phyloP scores from a whole-genome alignment of 2,888 invertebrate genomes.

The Masnerella sp. region DNA sequence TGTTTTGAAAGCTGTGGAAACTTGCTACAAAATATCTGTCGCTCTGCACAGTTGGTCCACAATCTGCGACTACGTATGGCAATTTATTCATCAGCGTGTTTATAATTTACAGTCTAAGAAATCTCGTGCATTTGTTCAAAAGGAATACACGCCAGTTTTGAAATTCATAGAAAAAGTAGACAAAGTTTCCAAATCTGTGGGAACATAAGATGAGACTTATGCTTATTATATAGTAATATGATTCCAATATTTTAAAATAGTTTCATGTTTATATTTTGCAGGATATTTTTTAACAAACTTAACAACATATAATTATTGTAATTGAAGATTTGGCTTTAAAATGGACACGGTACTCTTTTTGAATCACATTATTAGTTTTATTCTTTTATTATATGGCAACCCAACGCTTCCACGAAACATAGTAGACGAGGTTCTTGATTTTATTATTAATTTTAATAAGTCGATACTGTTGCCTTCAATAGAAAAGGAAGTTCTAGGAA shows the following conservation, averaged over 20 bases:
- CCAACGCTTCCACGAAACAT: slow-evolving; percentile 35
- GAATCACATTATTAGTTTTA: slow-evolving; percentile 32
- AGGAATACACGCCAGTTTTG: slow-evolving; percentile 7
- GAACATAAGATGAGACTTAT: background rate
- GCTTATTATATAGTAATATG: no score
- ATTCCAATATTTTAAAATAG: no score
- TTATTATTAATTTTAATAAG: slow-evolving; percentile 23
- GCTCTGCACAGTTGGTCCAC: slow-evolving; percentile 22
- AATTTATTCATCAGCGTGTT: slow-evolving; percentile 19
- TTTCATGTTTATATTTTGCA: background rate
- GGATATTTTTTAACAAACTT: background rate
- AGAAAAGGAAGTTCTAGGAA: slow-evolving; percentile 30
- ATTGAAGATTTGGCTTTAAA: background rate
- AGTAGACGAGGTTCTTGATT: slow-evolving; percentile 33
- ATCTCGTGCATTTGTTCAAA: slow-evolving; percentile 13
- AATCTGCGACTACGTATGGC: slow-evolving; percentile 23
- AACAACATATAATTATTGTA: background rate
- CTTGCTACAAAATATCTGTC: slow-evolving; percentile 29
- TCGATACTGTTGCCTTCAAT: slow-evolving; percentile 23
- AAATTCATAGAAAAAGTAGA: slow-evolving; percentile 39
- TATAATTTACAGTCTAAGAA: slow-evolving; percentile 12
- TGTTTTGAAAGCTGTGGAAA: slow-evolving; percentile 30
- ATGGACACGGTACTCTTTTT: slow-evolving; percentile 26
- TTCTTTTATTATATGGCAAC: slow-evolving; percentile 40
- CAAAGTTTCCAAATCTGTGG: background rate